Base-by-base conservation (phyloP, 2,888 invertebrate species). In the Aelia acuminata region DNA sequence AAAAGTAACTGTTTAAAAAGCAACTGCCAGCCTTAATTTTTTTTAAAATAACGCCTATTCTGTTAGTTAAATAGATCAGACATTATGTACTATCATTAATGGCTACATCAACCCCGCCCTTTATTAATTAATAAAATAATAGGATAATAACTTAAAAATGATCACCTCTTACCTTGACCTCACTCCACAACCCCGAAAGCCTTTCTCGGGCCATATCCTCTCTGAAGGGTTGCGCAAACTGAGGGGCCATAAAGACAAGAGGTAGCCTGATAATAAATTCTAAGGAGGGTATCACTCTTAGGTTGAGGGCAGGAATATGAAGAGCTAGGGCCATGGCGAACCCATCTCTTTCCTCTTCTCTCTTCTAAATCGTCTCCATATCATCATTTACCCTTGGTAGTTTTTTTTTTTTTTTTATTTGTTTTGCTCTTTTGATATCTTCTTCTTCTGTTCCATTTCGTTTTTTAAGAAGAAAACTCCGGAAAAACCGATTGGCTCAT, bases 201-300 rank as follows among this genome's bases (percentile, higher is more conserved):
- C 31, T 31, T 63, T 31, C 63, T 26, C 4, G 63, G 63, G 63
- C 15, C 63, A 63, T 53, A 53, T 63, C 63, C 57, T 57, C 13
- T 57, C 13, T 63, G 26, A 57, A 57, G 26, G 26, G 10, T n/a
- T n/a, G 2, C 13, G 15, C 15, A 63, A 15, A 63, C 63, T 13
- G 31, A 63, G 31, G 31, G 31, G 31, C 31, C 31, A 63, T 63
- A 63, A 63, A 63, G 53, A 53, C 22, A 53, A 53, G 63, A 63
- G 31, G 63, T 63, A 63, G 63, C 63, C 13, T 11, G 31, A 15
- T 63, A 63, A 63, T 63, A 63, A 63, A 63, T 63, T 63, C 63
- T 31, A 13, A 31, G 63, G 15, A 31, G 63, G 26, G 15, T 63
- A 63, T 63, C 63, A 63, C 63, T 13, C 31, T 10, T 31, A 26